Conservation (phyloP, 1,140 invertebrate genomes). For the Aphelinus certus region DNA sequence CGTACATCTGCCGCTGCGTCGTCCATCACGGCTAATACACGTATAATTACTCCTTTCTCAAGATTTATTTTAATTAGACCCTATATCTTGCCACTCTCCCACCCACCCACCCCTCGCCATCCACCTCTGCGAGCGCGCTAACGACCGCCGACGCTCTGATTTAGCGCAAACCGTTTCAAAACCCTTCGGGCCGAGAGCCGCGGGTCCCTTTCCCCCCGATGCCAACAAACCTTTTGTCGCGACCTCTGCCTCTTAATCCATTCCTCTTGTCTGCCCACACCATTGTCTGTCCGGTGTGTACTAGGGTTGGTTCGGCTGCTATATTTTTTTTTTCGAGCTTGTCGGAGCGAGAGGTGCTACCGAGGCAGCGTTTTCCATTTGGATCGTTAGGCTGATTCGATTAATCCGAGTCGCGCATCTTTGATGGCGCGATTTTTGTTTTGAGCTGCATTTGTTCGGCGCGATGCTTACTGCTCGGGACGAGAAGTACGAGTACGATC, state of each 20-base stretch:
- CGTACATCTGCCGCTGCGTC: conserved; percentile 65
- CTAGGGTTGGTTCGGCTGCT: too few species aligned
- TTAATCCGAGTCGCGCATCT: too few species aligned
- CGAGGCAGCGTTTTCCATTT: too few species aligned
- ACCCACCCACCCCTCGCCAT: background rate
- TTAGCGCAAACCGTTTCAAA: conserved; percentile 34
- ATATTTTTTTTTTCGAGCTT: background rate
- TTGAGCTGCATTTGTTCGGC: too few species aligned
- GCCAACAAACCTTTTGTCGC: conserved; percentile 25
- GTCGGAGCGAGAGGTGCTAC: background rate
- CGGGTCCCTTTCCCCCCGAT: background rate
- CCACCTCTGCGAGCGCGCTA: conserved; percentile 6
- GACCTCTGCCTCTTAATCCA: conserved; percentile 18
- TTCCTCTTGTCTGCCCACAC: background rate
- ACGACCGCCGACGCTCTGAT: conserved; percentile 33
- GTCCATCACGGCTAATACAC: conserved; percentile 67
- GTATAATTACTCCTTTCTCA: conserved; percentile 67
- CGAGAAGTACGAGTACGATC: too few species aligned
- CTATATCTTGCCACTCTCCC: conserved; percentile 57
- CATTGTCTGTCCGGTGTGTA: too few species aligned
- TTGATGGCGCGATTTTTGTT: too few species aligned
- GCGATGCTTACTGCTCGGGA: too few species aligned
- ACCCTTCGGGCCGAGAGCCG: conserved; percentile 13
- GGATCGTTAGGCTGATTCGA: too few species aligned
- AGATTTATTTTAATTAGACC: conserved; percentile 68